A percentile compares a stretch with the other conserved stretches of the same genome.
Evolutionary conservation across 2,888 invertebrate species (phyloP).

Genomic region (Mythimna pallens): DNA sequence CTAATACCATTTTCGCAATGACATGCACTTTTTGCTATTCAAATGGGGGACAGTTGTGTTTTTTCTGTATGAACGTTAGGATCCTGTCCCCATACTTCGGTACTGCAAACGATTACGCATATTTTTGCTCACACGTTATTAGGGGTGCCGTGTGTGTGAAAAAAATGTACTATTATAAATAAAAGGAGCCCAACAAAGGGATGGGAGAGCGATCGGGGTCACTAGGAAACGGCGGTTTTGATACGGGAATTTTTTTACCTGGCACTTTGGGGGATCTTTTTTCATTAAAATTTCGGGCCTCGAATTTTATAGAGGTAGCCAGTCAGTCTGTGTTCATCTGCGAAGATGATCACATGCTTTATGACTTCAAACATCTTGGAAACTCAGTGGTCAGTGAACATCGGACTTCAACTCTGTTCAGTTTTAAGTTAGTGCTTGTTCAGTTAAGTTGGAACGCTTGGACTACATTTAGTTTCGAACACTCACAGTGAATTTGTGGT

Average conservation of each 20-base stretch:
- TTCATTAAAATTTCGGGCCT: slow-evolving; percentile 83
- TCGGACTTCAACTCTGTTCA: slow-evolving; percentile 68
- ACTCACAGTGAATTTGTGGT: slow-evolving; percentile 66
- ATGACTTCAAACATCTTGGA: slow-evolving; percentile 75
- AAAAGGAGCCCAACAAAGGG: slow-evolving; percentile 88
- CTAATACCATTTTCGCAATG: slow-evolving; percentile 89
- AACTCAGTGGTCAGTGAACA: slow-evolving; percentile 82
- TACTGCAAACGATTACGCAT: slow-evolving; percentile 85
- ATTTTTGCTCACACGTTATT: slow-evolving; percentile 89
- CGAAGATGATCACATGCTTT: slow-evolving; percentile 90
- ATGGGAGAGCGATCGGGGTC: slow-evolving; percentile 90
- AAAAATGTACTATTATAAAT: slow-evolving; percentile 90
- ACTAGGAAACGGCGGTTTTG: slow-evolving; percentile 91
- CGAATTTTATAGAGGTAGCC: slow-evolving; percentile 85
- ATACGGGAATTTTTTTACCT: slow-evolving; percentile 90
- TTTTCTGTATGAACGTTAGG: slow-evolving; percentile 80
- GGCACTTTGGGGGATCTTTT: slow-evolving; percentile 85
- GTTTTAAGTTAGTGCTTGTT: slow-evolving; percentile 66
- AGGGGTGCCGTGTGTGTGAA: slow-evolving; percentile 90
- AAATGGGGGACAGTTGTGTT: slow-evolving; percentile 88
- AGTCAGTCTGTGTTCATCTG: slow-evolving; percentile 90
- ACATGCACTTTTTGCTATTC: slow-evolving; percentile 90
- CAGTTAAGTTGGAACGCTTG: slow-evolving; percentile 59
- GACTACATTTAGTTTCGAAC: slow-evolving; percentile 62
- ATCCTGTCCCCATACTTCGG: slow-evolving; percentile 73